A percentile compares a stretch with the other conserved stretches of the same genome.
Evolutionary conservation across 2,113 vertebrate species (phyloP).

Genomic region (Narcine bancroftii): DNA sequence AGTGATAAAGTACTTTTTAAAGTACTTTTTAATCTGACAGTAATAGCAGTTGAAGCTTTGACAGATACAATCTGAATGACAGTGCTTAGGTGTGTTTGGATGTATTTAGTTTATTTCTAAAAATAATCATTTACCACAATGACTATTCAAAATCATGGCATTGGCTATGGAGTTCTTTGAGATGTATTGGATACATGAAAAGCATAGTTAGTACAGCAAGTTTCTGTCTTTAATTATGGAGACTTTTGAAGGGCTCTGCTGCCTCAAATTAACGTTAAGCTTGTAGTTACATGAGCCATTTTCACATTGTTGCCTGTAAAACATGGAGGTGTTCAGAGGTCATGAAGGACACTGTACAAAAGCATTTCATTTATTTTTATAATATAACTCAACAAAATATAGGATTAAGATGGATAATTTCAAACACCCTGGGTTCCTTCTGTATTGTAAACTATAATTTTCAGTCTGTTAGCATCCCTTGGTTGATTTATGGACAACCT

Average conservation of each 20-base stretch:
- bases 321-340: no score
- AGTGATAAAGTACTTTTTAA: background rate
- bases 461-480: background rate
- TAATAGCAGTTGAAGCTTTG: background rate
- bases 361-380: background rate
- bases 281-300: no score
- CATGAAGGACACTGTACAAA: background rate
- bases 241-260: background rate
- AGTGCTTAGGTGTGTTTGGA: background rate
- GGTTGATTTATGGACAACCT: no score
- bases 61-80: background rate
- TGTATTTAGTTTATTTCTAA: background rate
- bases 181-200: background rate
- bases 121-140: background rate
- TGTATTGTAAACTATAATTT: background rate
- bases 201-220: background rate
- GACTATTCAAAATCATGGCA: background rate
- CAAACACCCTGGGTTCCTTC: no score
- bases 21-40: background rate
- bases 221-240: background rate
- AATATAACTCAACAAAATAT: background rate
- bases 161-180: background rate
- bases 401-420: no score
- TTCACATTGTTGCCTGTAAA: no score
- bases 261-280: background rate